Evolutionary conservation across 2,113 vertebrate genomes (phyloP).

Genomic region (Lonchura striata): DNA sequence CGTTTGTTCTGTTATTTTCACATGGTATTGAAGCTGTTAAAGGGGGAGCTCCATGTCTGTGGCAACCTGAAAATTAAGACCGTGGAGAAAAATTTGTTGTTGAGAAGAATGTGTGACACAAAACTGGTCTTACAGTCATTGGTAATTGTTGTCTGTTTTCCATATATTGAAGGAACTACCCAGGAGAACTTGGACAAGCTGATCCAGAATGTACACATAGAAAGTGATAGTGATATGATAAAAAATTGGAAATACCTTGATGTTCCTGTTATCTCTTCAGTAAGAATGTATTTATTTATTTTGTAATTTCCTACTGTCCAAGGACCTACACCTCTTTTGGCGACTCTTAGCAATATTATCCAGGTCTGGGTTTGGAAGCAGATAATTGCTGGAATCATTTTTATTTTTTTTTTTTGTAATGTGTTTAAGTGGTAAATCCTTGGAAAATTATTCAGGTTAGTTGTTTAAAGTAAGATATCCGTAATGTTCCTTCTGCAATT

Average conservation of each 20-base stretch:
- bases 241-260: conserved; percentile 93
- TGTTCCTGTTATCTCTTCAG: conserved; percentile 82
- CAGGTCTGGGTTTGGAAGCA: not conserved
- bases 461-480: not conserved
- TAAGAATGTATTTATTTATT: conserved; percentile 44
- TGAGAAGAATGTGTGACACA: not conserved
- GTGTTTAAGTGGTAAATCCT: not conserved
- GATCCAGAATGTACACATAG: conserved; percentile 93
- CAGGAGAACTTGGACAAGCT: conserved; percentile 94
- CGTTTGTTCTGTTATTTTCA: not conserved
- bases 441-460: not conserved
- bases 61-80: not conserved
- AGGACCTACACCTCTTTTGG: not conserved
- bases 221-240: conserved; percentile 88
- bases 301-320: not conserved
- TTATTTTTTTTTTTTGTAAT: not conserved
- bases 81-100: not conserved
- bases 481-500: not conserved
- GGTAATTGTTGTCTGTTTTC: not conserved
- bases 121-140: not conserved
- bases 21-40: not conserved
- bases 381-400: not conserved
- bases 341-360: not conserved
- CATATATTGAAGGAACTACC: conserved; percentile 83
- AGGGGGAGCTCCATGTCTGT: not conserved